phyloP scores from a whole-genome alignment of 2,888 invertebrate species.

The Phaedon cochleariae region DNA sequence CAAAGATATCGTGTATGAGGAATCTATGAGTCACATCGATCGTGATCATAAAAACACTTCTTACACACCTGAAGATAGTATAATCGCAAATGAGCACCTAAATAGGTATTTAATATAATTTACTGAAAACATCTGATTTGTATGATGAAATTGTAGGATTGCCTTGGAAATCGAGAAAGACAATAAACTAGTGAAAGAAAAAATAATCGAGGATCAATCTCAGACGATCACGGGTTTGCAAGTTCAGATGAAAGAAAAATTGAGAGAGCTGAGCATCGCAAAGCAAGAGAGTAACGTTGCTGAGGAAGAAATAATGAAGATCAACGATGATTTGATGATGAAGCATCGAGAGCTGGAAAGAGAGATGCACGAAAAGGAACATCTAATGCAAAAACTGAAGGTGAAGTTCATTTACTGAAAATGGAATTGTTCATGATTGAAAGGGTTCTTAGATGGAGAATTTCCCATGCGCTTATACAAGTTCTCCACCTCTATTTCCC shows the following conservation, averaged over 20 bases:
- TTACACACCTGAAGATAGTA: not conserved
- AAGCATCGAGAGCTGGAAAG: conserved; percentile 42
- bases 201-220: conserved; percentile 49
- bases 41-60: not conserved
- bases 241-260: conserved; percentile 43
- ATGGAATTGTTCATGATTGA: no score
- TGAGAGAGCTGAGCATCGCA: conserved; percentile 37
- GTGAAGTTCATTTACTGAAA: no score
- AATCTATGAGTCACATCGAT: not conserved
- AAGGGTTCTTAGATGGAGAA: no score
- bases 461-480: no score
- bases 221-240: conserved; percentile 43
- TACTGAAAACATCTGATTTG: not conserved
- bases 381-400: conserved; percentile 41
- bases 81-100: not conserved
- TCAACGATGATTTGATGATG: conserved; percentile 38
- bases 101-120: not conserved
- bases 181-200: conserved; percentile 46
- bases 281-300: conserved; percentile 36
- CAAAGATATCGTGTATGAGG: not conserved
- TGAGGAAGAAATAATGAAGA: conserved; percentile 41
- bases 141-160: conserved; percentile 29
- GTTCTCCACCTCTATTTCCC: no score
- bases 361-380: conserved; percentile 43
- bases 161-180: conserved; percentile 43